Evolutionary conservation across 2,797 vertebrate genomes (phyloP).

Genomic region (Tokudaia muenninki): DNA sequence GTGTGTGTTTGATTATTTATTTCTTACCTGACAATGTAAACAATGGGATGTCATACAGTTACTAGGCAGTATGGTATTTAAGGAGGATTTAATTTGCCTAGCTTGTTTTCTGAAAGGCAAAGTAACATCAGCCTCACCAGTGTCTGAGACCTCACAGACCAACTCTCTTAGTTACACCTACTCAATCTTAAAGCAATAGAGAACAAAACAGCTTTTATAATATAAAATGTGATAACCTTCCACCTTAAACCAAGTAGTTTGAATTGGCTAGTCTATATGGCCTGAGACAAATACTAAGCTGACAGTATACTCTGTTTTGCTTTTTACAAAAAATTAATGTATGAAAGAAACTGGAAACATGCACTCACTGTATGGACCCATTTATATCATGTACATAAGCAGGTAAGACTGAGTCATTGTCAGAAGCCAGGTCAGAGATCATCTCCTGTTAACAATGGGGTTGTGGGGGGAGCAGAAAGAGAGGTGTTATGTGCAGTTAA

Average conservation of each 20-base stretch:
- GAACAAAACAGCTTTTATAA: background rate
- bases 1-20: background rate
- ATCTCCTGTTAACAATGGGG: background rate
- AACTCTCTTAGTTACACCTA: background rate
- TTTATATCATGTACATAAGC: background rate
- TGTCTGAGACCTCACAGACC: background rate
- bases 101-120: background rate
- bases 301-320: background rate
- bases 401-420: background rate
- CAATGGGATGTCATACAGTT: background rate
- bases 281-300: background rate
- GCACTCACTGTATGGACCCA: background rate
- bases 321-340: background rate
- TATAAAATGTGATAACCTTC: background rate
- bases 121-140: background rate
- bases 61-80: background rate
- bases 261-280: background rate
- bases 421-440: background rate
- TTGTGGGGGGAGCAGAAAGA: background rate
- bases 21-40: conserved; percentile 22
- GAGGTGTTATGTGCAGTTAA: background rate
- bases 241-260: background rate
- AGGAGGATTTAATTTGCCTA: background rate
- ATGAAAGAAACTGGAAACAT: background rate
- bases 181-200: background rate